Conservation (phyloP, 2,113 vertebrate genomes). For the Nipponia nippon region DNA sequence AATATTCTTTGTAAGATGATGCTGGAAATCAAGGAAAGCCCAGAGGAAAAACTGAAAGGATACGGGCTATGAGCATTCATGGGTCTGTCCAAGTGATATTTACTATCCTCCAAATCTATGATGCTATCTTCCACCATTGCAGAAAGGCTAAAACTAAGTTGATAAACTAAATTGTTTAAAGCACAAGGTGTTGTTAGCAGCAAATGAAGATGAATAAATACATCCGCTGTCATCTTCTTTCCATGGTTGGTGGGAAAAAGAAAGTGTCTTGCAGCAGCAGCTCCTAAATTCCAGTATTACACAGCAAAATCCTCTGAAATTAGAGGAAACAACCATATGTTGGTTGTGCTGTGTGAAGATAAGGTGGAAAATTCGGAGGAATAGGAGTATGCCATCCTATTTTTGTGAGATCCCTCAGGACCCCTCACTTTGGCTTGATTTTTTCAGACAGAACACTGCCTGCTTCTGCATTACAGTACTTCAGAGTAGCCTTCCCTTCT, state of each 20-base stretch:
- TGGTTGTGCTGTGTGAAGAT: background rate
- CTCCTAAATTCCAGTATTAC: background rate
- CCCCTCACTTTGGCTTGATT: background rate
- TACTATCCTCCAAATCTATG: background rate
- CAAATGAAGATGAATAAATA: background rate
- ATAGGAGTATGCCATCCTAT: background rate
- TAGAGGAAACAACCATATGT: background rate
- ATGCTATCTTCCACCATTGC: background rate
- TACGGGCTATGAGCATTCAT: background rate
- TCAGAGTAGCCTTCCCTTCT: background rate
- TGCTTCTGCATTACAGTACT: background rate
- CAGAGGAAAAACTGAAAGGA: background rate
- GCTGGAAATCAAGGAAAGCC: background rate
- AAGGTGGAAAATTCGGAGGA: background rate
- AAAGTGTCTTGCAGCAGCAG: background rate
- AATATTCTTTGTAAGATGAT: background rate
- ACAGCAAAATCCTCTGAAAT: background rate
- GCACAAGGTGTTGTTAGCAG: background rate
- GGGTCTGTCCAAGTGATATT: background rate
- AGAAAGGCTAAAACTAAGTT: background rate
- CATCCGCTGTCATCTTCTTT: background rate
- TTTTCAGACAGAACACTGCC: background rate
- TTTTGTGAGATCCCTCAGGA: background rate
- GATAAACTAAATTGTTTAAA: background rate
- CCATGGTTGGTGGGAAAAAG: background rate